Conservation (phyloP, 2,888 invertebrate species). For the Caenorhabditis becei region DNA sequence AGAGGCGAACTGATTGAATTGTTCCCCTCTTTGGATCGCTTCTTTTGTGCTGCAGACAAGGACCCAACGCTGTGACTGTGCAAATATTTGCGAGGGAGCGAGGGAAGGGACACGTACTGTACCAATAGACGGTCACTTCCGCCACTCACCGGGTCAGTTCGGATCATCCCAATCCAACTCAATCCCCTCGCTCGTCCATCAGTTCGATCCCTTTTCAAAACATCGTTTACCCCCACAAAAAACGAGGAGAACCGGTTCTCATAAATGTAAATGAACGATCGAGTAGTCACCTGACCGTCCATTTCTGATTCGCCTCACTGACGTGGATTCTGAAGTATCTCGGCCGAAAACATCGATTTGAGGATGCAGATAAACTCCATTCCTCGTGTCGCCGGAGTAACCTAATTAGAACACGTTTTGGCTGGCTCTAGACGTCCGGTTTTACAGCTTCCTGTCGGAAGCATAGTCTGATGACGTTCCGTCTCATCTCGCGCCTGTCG, state of each 20-base stretch:
- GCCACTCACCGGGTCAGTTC: constrained; percentile 42
- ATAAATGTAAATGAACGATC: constrained; percentile 43
- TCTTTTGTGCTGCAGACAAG: background rate
- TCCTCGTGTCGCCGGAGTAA: background rate
- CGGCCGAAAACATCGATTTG: constrained; percentile 2
- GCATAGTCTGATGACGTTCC: constrained; percentile 6
- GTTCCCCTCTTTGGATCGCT: background rate
- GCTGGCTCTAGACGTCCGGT: constrained; percentile 1
- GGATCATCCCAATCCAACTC: background rate
- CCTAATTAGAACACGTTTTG: constrained; percentile 3
- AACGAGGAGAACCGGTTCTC: constrained; percentile 23
- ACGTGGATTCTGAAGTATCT: constrained; percentile 5
- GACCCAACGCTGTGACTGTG: constrained; percentile 26
- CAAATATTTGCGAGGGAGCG: constrained; percentile 38
- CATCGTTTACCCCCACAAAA: constrained; percentile 9
- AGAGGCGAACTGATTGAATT: background rate
- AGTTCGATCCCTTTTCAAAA: constrained; percentile 3
- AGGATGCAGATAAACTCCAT: background rate
- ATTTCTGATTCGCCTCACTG: constrained; percentile 4
- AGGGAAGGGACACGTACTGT: constrained; percentile 3
- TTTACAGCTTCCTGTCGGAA: background rate
- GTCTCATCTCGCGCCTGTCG: constrained; percentile 46
- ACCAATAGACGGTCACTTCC: constrained; percentile 40
- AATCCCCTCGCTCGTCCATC: no score
- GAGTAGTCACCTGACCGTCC: constrained; percentile 10